These are phyloP conservation scores for Tilapia sparmanii DNA, from an alignment of 2,113 vertebrate species.

Conservation along the genomic window DNA sequence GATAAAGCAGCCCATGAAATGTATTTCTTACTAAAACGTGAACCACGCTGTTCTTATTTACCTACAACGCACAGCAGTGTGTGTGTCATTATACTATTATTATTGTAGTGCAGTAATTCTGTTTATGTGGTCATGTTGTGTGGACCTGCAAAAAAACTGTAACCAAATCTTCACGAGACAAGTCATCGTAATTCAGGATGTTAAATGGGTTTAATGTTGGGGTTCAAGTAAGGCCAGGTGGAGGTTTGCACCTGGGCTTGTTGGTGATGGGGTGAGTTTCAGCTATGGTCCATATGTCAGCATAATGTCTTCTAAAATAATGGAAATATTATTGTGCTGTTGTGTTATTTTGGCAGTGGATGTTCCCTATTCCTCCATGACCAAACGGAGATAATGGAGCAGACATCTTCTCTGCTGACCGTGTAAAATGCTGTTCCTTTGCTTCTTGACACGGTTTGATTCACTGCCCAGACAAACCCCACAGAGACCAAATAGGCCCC, in stretches of 20 bases:
- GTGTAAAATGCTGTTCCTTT: conserved; percentile 15
- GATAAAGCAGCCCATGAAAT: conserved; percentile 25
- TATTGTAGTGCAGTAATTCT: neutral
- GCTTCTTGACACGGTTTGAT: conserved; percentile 1
- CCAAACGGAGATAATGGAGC: conserved; percentile 20
- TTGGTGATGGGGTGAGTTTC: neutral
- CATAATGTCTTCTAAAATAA: neutral
- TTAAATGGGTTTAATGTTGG: neutral
- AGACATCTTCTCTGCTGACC: conserved; percentile 28
- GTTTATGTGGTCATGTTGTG: neutral
- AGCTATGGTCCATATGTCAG: neutral
- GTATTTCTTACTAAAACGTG: neutral
- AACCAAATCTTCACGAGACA: neutral
- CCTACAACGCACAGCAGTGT: neutral
- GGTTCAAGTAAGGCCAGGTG: neutral
- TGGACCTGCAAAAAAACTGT: neutral
- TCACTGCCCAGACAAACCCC: neutral
- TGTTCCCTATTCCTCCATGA: neutral
- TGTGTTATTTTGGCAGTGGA: neutral
- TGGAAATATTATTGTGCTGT: neutral
- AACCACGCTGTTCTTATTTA: rapidly evolving
- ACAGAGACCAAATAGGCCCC: neutral
- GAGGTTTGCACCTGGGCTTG: neutral
- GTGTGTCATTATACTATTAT: neutral
- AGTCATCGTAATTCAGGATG: neutral